These are phyloP conservation scores for Neocrepidodera transversa DNA, from an alignment of 2,888 invertebrate species.

Conservation along the genomic window DNA sequence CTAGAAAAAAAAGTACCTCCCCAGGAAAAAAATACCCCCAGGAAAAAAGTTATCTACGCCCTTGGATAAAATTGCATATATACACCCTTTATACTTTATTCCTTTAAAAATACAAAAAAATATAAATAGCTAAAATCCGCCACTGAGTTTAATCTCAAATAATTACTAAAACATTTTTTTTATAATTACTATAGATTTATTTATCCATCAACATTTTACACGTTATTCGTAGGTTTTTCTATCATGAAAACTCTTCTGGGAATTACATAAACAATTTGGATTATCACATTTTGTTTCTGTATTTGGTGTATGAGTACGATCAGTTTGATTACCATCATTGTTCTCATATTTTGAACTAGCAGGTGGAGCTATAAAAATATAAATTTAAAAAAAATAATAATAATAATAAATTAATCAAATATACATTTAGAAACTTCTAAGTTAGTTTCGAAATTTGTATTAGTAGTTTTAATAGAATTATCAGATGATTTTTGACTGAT, in stretches of 20 bases:
- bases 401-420: too few species aligned
- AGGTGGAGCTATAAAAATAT: not conserved
- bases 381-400: not conserved
- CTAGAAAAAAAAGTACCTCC: too few species aligned
- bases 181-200: not conserved
- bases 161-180: too few species aligned
- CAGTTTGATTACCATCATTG: not conserved
- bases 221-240: not conserved
- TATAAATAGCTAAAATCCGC: too few species aligned
- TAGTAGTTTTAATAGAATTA: slow-evolving; percentile 3
- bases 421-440: too few species aligned
- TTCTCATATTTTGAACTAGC: not conserved
- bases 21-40: too few species aligned
- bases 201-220: not conserved
- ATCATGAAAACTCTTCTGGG: not conserved
- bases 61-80: too few species aligned
- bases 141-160: too few species aligned
- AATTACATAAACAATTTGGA: slow-evolving; percentile 24
- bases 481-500: not conserved
- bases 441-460: not conserved
- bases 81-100: too few species aligned
- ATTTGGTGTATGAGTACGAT: not conserved
- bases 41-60: too few species aligned
- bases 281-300: slow-evolving; percentile 15
- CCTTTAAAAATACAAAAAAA: too few species aligned